These are phyloP conservation scores for Sitta europaea DNA, from an alignment of 2,113 vertebrate genomes.

Conservation along the genomic window DNA sequence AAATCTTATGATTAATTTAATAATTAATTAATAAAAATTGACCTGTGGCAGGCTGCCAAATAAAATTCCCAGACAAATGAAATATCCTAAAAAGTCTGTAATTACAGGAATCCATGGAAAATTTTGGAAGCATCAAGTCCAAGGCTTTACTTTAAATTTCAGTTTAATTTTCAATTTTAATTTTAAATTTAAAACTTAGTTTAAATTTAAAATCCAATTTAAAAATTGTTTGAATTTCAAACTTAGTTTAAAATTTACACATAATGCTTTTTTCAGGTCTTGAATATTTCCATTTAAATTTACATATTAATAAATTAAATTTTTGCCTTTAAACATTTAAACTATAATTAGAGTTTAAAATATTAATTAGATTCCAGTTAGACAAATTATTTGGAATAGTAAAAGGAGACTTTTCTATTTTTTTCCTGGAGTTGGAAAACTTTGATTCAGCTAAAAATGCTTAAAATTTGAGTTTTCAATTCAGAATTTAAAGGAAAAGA, in stretches of 20 bases:
- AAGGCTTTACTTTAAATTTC: not conserved
- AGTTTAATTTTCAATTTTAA: not conserved
- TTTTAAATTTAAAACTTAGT: not conserved
- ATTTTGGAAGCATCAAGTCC: not conserved
- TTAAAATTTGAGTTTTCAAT: not conserved
- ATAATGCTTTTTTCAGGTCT: too few relatives aligned
- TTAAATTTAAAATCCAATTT: not conserved
- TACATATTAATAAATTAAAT: not conserved
- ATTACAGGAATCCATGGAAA: rapidly evolving
- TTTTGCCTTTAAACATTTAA: not conserved
- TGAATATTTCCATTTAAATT: not conserved
- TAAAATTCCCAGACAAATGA: not conserved
- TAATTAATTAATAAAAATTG: not conserved
- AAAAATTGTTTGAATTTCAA: not conserved
- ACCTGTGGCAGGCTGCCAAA: not conserved
- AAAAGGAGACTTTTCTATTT: not conserved
- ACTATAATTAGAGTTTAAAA: not conserved
- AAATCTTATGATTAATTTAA: rapidly evolving
- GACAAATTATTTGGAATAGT: not conserved
- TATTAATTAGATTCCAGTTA: not conserved
- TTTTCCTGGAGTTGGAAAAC: not conserved
- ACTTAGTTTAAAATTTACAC: too few relatives aligned
- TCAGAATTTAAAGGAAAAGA: not conserved
- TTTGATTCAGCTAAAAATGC: not conserved
- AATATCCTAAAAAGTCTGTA: not conserved